phyloP scores from a whole-genome alignment of 2,113 vertebrate species.

The Platysternon megacephalum region DNA sequence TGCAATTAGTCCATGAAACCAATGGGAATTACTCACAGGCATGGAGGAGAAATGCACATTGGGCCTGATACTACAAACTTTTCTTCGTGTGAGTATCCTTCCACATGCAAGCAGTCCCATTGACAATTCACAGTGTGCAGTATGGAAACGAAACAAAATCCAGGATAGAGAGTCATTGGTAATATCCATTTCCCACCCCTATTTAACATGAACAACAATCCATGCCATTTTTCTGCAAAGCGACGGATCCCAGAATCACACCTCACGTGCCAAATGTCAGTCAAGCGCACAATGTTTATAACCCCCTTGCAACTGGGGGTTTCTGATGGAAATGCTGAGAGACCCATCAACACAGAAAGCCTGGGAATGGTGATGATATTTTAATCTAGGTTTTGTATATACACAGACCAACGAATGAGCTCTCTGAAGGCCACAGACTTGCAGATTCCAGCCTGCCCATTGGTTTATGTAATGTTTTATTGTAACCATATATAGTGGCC shows the following conservation, averaged over 20 bases:
- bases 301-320: background rate
- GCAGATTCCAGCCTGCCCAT: background rate
- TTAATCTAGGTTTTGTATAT: constrained; percentile 28
- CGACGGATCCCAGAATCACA: background rate
- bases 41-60: background rate
- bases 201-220: accelerated
- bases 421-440: constrained; percentile 47
- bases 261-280: accelerated
- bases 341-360: background rate
- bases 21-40: background rate
- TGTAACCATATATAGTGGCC: background rate
- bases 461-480: constrained; percentile 16
- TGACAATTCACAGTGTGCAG: background rate
- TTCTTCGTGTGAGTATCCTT: accelerated
- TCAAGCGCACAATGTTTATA: accelerated
- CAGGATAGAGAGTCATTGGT: accelerated
- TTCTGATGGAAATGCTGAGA: background rate
- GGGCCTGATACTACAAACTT: background rate
- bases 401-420: constrained; percentile 56
- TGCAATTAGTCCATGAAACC: no score
- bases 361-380: background rate
- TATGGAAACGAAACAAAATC: background rate
- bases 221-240: background rate
- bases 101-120: background rate
- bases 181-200: background rate